Conservation (phyloP, 1,140 invertebrate species). For the Aphelinus certus region DNA sequence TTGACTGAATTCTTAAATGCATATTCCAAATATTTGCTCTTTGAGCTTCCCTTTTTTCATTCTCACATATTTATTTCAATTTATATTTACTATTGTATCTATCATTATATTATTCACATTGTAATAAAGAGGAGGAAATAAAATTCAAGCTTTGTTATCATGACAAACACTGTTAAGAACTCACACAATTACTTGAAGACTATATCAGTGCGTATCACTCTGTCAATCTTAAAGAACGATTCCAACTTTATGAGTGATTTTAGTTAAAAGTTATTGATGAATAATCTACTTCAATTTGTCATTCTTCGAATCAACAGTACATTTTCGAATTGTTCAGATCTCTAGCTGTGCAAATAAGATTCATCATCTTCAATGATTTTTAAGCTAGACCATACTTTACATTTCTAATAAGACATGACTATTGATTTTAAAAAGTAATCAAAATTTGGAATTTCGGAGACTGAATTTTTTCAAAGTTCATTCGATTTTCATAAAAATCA, state of each 20-base stretch:
- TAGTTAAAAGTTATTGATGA: neutral
- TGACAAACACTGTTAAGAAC: neutral
- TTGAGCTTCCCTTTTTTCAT: conserved; percentile 15
- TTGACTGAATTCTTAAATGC: conserved; percentile 22
- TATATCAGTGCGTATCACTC: conserved; percentile 17
- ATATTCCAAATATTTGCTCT: conserved; percentile 26
- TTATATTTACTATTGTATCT: neutral
- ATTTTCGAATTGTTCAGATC: too few relatives aligned
- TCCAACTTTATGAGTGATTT: too few relatives aligned
- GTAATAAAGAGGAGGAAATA: conserved; percentile 14
- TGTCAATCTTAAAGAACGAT: neutral
- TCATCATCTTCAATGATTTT: too few relatives aligned
- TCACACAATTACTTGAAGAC: conserved; percentile 25
- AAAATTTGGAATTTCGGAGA: too few relatives aligned
- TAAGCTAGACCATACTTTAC: too few relatives aligned
- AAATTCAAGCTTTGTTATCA: conserved; percentile 24
- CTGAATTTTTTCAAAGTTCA: too few relatives aligned
- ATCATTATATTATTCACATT: conserved; percentile 16
- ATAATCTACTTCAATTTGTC: neutral
- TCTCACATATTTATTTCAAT: neutral
- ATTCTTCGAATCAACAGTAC: too few relatives aligned
- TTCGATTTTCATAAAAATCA: too few relatives aligned
- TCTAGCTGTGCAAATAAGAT: too few relatives aligned
- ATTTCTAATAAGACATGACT: too few relatives aligned
- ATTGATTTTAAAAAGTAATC: too few relatives aligned